Evolutionary conservation across 2,888 invertebrate species (phyloP), one percentile per base, ranked within the genome.

Genomic region (Calameuta pallipes): DNA sequence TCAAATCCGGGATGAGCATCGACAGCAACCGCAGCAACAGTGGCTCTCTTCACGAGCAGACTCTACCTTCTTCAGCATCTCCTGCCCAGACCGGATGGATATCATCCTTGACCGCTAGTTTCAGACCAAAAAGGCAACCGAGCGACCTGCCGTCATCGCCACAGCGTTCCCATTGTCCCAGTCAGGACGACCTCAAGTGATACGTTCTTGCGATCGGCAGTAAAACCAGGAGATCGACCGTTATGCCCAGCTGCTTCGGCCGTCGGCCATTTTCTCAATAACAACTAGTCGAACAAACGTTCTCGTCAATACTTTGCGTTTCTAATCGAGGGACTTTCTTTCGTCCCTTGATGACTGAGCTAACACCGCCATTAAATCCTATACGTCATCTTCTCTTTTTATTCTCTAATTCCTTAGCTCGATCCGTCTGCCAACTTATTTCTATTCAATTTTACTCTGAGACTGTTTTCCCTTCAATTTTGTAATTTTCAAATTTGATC

Each of bases 1-100:
- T 91, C 81, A 90, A 88, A 76, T 90, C 90, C 0, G 91, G 91
- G 1, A 91, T 91, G 90, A 90, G 88, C 80, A 90, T 90, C 82
- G 91, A 91, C 80, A 89, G 88, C 36, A 89, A 87, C 70, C 87
- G 88, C 41, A 89, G 89, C 76, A 86, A 86, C 77, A 91, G 90
- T 80, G 88, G 90, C 30, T 90, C 91, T 0, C 82, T 91, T 41
- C 87, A 91, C 79, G 90, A 91, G 34, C 86, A 87, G 74, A 56
- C 83, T 56, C 75, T 84, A 23, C 56, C 56, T 56, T 23, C 56
- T 23, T 56, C 56, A 23, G 9, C 56, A 6, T 23, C 56, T 23
- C 88, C 31, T 33, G 71, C 34, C 23, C 86, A 89, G 33, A 88
- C 86, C 77, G 89, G 90, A 9, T 92, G 92, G 92, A 91, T 92